These are phyloP conservation scores for Drosophila melanogaster DNA, from an alignment of 1,140 invertebrate genomes.

Conservation along the genomic window DNA sequence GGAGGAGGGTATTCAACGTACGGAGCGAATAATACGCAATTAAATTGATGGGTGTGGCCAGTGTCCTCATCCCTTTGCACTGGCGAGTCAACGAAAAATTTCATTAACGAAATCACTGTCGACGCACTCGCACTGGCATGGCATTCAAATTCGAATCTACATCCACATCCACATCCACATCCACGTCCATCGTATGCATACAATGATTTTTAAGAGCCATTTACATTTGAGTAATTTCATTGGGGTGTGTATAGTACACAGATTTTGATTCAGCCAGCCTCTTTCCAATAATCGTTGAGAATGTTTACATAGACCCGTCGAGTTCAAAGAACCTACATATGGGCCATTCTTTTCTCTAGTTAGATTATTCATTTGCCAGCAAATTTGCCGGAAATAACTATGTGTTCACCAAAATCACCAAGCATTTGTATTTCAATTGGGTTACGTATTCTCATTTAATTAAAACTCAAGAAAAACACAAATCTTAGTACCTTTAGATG, in stretches of 20 bases:
- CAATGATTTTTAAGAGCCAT: constrained; percentile 54
- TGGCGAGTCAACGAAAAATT: constrained; percentile 44
- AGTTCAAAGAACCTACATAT: constrained; percentile 15
- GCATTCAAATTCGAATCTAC: constrained; percentile 23
- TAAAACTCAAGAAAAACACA: no score
- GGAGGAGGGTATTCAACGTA: not conserved
- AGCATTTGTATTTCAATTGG: no score
- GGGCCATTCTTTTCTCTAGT: not conserved
- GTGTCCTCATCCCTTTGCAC: constrained; percentile 11
- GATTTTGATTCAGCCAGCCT: constrained; percentile 25
- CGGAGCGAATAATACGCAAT: constrained; percentile 36
- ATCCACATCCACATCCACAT: constrained; percentile 16
- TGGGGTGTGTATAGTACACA: constrained; percentile 26
- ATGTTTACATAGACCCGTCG: constrained; percentile 13
- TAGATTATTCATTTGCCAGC: not conserved
- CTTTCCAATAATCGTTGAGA: not conserved
- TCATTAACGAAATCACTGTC: constrained; percentile 66
- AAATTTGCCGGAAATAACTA: not conserved
- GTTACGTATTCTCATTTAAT: no score
- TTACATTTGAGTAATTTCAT: constrained; percentile 26
- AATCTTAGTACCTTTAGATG: no score
- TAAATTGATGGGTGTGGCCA: constrained; percentile 51
- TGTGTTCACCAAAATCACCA: not conserved
- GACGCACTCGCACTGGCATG: constrained; percentile 18
- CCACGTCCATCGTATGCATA: constrained; percentile 17